A percentile compares a stretch with the other conserved stretches of the same genome.
phyloP scores from a whole-genome alignment of 2,888 invertebrate species.

The Macrophya annulata region DNA sequence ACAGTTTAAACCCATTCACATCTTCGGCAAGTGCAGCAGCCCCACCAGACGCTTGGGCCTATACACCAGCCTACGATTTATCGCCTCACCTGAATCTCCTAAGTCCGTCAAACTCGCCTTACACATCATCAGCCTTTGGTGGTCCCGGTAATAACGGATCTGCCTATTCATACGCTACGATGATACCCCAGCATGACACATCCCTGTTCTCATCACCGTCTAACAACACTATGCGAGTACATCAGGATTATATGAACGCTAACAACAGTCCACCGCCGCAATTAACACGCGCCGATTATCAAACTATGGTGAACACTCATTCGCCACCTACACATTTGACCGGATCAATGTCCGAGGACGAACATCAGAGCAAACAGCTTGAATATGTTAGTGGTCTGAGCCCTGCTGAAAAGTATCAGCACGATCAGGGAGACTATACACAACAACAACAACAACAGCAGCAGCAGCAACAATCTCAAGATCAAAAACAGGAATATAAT shows the following conservation, averaged over 20 bases:
- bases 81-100: constrained; percentile 88
- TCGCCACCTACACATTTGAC: constrained; percentile 72
- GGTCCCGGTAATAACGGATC: constrained; percentile 76
- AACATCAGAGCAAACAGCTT: constrained; percentile 73
- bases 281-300: constrained; percentile 77
- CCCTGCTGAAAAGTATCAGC: constrained; percentile 81
- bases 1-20: constrained; percentile 84
- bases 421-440: constrained; percentile 84
- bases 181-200: constrained; percentile 87
- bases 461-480: constrained; percentile 55
- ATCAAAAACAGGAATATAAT: constrained; percentile 74
- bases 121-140: constrained; percentile 80
- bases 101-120: constrained; percentile 85
- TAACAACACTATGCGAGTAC: constrained; percentile 81
- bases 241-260: constrained; percentile 84
- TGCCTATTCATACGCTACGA: constrained; percentile 79
- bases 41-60: constrained; percentile 91
- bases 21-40: constrained; percentile 80
- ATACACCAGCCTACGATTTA: constrained; percentile 89
- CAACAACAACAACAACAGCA: constrained; percentile 76
- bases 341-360: constrained; percentile 75
- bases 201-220: constrained; percentile 85
- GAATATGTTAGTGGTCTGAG: constrained; percentile 77
- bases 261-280: constrained; percentile 85
- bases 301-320: constrained; percentile 75